Conservation (phyloP, 2,113 vertebrate species). For the Donacobius atricapilla region DNA sequence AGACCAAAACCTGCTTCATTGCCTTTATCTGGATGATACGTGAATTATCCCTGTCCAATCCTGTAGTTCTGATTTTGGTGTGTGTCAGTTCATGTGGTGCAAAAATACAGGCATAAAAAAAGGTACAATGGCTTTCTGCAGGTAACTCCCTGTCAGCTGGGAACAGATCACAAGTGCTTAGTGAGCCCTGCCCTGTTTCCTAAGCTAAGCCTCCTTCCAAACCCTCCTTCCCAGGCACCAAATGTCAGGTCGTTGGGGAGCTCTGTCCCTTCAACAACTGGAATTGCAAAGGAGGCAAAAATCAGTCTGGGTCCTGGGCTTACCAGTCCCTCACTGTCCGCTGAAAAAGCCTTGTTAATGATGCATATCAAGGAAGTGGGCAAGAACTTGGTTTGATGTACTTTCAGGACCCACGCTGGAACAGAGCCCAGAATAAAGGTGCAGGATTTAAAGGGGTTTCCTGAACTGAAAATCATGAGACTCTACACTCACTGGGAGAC, state of each 20-base stretch:
- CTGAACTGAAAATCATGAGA: background rate
- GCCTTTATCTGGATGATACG: background rate
- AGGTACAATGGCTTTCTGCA: background rate
- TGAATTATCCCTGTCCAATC: background rate
- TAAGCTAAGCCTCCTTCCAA: background rate
- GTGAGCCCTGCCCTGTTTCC: background rate
- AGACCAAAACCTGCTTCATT: background rate
- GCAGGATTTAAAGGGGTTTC: background rate
- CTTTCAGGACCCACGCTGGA: background rate
- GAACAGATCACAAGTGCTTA: background rate
- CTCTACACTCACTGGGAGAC: background rate
- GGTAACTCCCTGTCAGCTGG: background rate
- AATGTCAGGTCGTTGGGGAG: rapidly evolving
- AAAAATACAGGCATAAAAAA: background rate
- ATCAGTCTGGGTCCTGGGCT: background rate
- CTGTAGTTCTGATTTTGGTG: background rate
- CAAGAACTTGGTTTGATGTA: background rate
- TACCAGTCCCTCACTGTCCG: background rate
- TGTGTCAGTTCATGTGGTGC: background rate
- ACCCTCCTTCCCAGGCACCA: background rate
- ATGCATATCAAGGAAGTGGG: rapidly evolving
- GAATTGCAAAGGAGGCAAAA: background rate
- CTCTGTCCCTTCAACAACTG: background rate
- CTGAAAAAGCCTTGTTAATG: background rate
- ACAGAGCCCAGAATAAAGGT: background rate